These are phyloP conservation scores for Drosophila prostipennis DNA, from an alignment of 2,888 invertebrate species.

Conservation along the genomic window DNA sequence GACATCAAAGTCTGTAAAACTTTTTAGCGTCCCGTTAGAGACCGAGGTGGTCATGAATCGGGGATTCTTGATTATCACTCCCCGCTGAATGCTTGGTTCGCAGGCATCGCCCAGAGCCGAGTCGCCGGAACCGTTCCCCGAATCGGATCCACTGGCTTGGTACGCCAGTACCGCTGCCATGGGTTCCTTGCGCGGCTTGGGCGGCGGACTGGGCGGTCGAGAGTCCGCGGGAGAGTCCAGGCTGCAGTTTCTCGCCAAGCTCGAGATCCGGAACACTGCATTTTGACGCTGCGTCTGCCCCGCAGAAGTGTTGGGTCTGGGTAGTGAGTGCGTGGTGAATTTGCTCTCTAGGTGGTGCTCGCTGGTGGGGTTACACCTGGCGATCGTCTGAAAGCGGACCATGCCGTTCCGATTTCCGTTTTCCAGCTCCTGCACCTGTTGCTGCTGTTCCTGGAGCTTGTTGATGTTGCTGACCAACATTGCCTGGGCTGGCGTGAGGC, in stretches of 20 bases:
- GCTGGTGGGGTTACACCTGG: constrained; percentile 79
- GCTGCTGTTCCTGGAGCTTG: constrained; percentile 84
- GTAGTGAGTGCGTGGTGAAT: constrained; percentile 87
- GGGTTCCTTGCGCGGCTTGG: constrained; percentile 87
- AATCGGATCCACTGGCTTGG: constrained; percentile 94
- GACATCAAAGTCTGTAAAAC: constrained; percentile 87
- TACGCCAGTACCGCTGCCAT: constrained; percentile 87
- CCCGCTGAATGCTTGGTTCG: constrained; percentile 83
- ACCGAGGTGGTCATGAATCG: constrained; percentile 87
- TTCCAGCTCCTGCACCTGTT: constrained; percentile 23
- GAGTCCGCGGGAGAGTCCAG: constrained; percentile 86
- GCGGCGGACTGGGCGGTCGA: constrained; percentile 85
- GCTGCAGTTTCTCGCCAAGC: constrained; percentile 74
- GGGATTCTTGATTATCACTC: constrained; percentile 89
- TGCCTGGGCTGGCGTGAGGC: constrained; percentile 88
- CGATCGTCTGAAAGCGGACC: constrained; percentile 81
- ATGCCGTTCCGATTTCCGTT: constrained; percentile 68
- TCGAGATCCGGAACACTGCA: constrained; percentile 85
- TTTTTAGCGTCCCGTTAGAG: constrained; percentile 88
- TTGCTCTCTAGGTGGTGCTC: constrained; percentile 82
- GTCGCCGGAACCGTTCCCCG: constrained; percentile 95
- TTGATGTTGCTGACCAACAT: constrained; percentile 75
- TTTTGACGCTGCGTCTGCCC: constrained; percentile 84
- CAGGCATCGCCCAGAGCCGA: constrained; percentile 87
- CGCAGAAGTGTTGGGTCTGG: constrained; percentile 81